Evolutionary conservation across 2,797 vertebrate species (phyloP).

Genomic region (Hydrophis major): DNA sequence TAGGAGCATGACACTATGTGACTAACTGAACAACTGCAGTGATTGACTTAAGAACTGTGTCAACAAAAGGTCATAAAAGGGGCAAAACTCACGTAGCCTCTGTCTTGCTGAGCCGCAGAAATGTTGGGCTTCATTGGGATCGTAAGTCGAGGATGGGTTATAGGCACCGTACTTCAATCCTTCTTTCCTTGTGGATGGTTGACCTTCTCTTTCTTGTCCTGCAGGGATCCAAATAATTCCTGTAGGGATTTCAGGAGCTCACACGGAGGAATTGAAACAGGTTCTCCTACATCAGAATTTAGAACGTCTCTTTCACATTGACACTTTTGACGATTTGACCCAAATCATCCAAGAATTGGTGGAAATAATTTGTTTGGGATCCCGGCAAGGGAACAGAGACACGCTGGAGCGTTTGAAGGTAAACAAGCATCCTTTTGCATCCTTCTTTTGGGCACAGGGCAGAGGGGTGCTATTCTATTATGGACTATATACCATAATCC

Average conservation of each 20-base stretch:
- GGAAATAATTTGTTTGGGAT: constrained; percentile 76
- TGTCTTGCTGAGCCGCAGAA: too few relatives aligned
- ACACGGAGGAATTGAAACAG: constrained; percentile 76
- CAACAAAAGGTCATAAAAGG: too few relatives aligned
- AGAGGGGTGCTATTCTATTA: background rate
- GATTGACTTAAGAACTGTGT: too few relatives aligned
- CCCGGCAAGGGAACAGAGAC: constrained; percentile 61
- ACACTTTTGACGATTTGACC: constrained; percentile 83
- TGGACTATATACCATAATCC: background rate
- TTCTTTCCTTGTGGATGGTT: background rate
- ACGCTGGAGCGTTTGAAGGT: constrained; percentile 68
- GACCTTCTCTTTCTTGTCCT: background rate
- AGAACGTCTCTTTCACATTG: constrained; percentile 80
- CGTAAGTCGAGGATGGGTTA: too few relatives aligned
- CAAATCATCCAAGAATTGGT: constrained; percentile 83
- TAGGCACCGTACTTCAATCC: background rate
- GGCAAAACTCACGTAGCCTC: too few relatives aligned
- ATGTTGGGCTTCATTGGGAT: too few relatives aligned
- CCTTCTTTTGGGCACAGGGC: background rate
- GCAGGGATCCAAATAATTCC: constrained; percentile 82
- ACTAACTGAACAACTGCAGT: too few relatives aligned
- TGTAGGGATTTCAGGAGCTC: constrained; percentile 81
- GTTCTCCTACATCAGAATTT: constrained; percentile 78
- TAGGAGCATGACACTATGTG: too few relatives aligned
- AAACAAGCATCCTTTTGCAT: constrained; percentile 9